Conservation (phyloP, 2,113 vertebrate species). For the Apodemus sylvaticus region DNA sequence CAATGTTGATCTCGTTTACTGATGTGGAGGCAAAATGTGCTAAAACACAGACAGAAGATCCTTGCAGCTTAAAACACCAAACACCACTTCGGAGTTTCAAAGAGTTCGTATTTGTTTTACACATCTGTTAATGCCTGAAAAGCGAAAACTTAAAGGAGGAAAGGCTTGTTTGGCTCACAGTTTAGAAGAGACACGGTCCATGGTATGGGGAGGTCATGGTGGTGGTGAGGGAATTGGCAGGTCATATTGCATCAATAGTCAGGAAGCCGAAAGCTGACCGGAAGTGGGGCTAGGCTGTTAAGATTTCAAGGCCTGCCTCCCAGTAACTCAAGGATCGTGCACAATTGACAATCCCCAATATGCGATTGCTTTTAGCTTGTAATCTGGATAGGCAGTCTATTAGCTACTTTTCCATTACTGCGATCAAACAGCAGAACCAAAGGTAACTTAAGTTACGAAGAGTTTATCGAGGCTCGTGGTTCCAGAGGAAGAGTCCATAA, state of each 20-base stretch:
- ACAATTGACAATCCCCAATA: background rate
- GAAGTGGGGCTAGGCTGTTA: background rate
- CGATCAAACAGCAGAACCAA: too few species aligned
- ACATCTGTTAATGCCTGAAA: background rate
- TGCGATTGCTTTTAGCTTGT: background rate
- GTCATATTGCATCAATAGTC: background rate
- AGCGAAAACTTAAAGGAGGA: background rate
- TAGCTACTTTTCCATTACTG: background rate
- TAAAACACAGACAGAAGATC: background rate
- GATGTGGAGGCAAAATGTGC: background rate
- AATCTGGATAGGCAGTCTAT: accelerated
- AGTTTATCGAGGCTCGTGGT: background rate
- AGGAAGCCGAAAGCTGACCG: background rate
- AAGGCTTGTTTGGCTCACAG: background rate
- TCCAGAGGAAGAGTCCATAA: background rate
- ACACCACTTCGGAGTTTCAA: background rate
- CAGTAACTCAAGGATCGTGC: background rate
- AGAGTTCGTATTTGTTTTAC: too few species aligned
- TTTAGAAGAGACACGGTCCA: background rate
- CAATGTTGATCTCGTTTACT: too few species aligned
- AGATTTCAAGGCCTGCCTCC: background rate
- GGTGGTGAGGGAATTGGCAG: background rate
- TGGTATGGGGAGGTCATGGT: background rate
- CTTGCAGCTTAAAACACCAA: background rate
- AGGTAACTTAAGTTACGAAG: background rate